A percentile compares a stretch with the other conserved stretches of the same genome.
Conservation (phyloP, 2,113 vertebrate genomes). For the Thamnophis sirtalis region DNA sequence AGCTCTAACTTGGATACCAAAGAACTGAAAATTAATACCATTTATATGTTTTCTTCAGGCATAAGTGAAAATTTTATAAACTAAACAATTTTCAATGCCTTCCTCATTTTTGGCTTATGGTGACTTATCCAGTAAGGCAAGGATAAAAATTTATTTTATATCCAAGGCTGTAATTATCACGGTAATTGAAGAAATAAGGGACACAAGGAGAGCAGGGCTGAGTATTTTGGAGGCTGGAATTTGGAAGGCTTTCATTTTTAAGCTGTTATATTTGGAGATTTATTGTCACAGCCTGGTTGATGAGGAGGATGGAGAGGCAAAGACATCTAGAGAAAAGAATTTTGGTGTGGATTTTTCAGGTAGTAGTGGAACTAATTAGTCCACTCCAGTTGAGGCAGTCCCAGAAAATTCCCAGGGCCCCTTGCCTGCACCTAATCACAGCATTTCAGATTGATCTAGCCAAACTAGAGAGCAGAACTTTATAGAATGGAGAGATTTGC, state of each 20-base stretch:
- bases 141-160: background rate
- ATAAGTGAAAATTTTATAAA: constrained; percentile 48
- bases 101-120: background rate
- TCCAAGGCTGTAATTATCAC: background rate
- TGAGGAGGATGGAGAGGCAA: background rate
- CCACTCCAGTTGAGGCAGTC: background rate
- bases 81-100: constrained; percentile 26
- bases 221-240: background rate
- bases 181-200: background rate
- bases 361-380: background rate
- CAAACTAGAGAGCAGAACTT: background rate
- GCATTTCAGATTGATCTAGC: background rate
- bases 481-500: background rate
- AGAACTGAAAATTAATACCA: constrained; percentile 51
- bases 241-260: background rate
- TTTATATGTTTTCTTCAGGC: constrained; percentile 59
- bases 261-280: background rate
- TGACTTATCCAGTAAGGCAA: constrained; percentile 35
- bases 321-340: background rate
- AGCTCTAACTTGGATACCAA: constrained; percentile 57
- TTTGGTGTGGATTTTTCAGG: background rate
- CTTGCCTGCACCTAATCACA: background rate
- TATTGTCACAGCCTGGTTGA: background rate
- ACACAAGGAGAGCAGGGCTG: background rate
- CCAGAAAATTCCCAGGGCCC: background rate